Evolutionary conservation across 2,113 vertebrate genomes (phyloP), one percentile per base, ranked within the genome.

Genomic region (Cettia cetti): DNA sequence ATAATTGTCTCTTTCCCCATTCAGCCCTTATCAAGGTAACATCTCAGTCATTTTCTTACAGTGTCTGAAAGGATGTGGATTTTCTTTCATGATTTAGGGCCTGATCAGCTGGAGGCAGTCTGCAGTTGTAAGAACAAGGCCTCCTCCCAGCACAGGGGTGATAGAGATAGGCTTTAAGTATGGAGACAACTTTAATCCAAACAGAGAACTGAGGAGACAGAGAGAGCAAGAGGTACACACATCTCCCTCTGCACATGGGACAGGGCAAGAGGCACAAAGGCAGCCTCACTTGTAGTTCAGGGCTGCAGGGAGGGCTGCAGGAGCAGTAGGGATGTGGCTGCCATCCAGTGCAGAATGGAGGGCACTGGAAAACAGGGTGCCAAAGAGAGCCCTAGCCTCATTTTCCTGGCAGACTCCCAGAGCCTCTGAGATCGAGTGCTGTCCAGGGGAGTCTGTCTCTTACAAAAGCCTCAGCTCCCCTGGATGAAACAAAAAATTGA

Each of bases 21-120:
- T 94, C 87, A 95, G 94, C 94, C 84, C 92, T 90, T 89, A 89
- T 68, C 61, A 80, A 78, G 91, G 76, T 90, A 90, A 79, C 71
- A 92, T 30, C 30, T 85, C 75, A 71, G 91, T 86, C 57, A 66
- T 89, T 56, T 94, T 78, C 49, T 63, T 72, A 59, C 6, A 69
- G 77, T 53, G 42, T 86, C 86, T 77, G 69, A 68, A 91, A 82
- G 27, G 63, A 84, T 82, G 82, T 71, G 79, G 37, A 56, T 84
- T 87, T 94, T 81, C 39, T 77, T 78, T 86, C 39, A 19, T 33
- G 7, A 80, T 60, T 74, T 80, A 72, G 44, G 50, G 60, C 57
- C 68, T 8, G 1, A 80, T 94, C 71, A 90, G 56, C 66, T 95
- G 89, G 81, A 94, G 72, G 78, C 33, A 30, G 44, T 53, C 94